phyloP scores from a whole-genome alignment of 2,888 invertebrate genomes.

The Lapara coniferarum region DNA sequence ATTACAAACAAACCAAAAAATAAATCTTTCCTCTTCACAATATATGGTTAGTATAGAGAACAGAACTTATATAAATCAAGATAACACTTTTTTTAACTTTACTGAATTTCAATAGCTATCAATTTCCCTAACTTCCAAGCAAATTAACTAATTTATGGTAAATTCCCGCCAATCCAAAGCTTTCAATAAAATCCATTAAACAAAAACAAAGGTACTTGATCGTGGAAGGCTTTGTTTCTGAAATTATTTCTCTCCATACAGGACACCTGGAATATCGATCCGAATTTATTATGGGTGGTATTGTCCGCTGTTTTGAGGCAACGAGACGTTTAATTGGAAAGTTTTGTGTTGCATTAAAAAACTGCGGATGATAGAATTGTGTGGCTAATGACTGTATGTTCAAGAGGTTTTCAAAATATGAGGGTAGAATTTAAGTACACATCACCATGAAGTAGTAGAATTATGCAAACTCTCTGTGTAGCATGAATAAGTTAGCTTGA shows the following conservation, averaged over 20 bases:
- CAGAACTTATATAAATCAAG: too few species aligned
- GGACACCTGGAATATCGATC: conserved; percentile 31
- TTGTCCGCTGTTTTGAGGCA: neutral
- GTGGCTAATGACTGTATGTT: neutral
- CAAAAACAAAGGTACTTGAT: neutral
- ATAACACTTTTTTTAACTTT: too few species aligned
- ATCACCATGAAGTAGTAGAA: too few species aligned
- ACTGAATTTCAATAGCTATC: too few species aligned
- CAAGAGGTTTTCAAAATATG: too few species aligned
- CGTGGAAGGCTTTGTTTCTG: neutral
- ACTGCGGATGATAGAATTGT: neutral
- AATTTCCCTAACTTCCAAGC: too few species aligned
- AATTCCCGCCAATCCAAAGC: neutral
- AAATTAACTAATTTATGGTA: neutral
- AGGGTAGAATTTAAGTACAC: too few species aligned
- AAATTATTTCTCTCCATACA: neutral
- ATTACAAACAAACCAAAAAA: too few species aligned
- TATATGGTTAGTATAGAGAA: too few species aligned
- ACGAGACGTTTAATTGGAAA: neutral
- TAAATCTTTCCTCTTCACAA: too few species aligned
- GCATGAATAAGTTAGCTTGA: too few species aligned
- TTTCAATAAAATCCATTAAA: conserved; percentile 9
- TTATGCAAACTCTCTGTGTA: too few species aligned
- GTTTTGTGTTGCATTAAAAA: neutral
- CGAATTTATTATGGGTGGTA: conserved; percentile 11